Percentiles rank a stretch among this genome's conserved stretches.
phyloP scores from a whole-genome alignment of 1,140 invertebrate genomes.

The Neodiprion lecontei region DNA sequence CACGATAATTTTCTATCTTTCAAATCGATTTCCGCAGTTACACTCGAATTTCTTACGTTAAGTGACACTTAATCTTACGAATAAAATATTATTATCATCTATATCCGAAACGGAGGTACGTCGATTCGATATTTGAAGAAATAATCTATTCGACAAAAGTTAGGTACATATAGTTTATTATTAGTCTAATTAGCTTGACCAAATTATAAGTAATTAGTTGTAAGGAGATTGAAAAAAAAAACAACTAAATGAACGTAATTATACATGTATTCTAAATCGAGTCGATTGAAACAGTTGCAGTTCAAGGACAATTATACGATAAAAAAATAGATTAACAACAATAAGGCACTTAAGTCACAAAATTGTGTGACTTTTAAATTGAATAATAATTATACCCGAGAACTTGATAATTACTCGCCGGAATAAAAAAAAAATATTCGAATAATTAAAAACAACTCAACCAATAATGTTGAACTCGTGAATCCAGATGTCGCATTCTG shows the following conservation, averaged over 20 bases:
- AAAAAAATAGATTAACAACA: background rate
- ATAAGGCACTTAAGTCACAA: background rate
- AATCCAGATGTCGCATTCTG: no score
- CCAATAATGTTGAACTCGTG: no score
- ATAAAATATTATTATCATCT: background rate
- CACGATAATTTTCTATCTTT: no score
- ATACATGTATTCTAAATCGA: no score
- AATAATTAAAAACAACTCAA: no score
- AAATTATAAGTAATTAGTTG: background rate
- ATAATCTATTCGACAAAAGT: slow-evolving; percentile 1
- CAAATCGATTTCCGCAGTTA: no score
- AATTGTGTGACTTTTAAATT: background rate
- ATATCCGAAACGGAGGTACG: slow-evolving; percentile 4
- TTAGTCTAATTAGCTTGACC: background rate
- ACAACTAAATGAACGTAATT: background rate
- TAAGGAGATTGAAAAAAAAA: background rate
- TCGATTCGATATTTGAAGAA: background rate
- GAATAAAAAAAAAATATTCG: no score
- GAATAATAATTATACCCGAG: background rate
- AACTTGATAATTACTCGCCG: no score
- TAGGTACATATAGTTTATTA: slow-evolving; percentile 3
- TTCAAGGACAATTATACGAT: no score
- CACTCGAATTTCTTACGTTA: no score
- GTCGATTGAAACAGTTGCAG: no score
- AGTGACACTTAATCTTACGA: background rate